phyloP scores from a whole-genome alignment of 1,140 invertebrate species.

The Heliconius congener region DNA sequence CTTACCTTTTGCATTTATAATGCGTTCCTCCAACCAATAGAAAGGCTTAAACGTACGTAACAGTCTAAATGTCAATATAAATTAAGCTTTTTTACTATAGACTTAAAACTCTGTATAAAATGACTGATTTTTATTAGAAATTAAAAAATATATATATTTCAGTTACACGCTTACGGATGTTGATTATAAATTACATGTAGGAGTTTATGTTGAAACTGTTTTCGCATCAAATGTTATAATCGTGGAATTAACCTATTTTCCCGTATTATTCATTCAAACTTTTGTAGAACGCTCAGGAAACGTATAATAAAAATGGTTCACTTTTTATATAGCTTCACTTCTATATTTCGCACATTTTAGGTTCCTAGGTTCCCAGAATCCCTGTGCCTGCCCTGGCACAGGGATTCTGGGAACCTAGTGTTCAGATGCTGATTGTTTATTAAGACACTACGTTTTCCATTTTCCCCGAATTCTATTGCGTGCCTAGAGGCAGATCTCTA shows the following conservation, averaged over 20 bases:
- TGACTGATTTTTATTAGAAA: background rate
- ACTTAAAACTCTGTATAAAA: background rate
- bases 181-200: conserved; percentile 20
- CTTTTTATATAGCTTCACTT: too few relatives aligned
- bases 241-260: background rate
- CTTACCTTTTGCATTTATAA: conserved; percentile 35
- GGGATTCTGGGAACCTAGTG: too few relatives aligned
- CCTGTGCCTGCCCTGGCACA: too few relatives aligned
- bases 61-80: background rate
- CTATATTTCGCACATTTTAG: too few relatives aligned
- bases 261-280: background rate
- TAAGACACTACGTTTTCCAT: too few relatives aligned
- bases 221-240: background rate
- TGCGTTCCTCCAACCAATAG: conserved; percentile 21
- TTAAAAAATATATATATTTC: background rate
- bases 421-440: too few relatives aligned
- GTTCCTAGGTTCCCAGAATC: too few relatives aligned
- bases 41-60: conserved; percentile 16
- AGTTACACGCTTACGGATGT: conserved; percentile 15
- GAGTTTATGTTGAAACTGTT: background rate
- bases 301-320: too few relatives aligned
- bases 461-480: too few relatives aligned
- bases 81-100: background rate
- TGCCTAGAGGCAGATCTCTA: too few relatives aligned
- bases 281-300: too few relatives aligned